phyloP scores from a whole-genome alignment of 2,797 vertebrate species.

The Tauraco hartlaubi region DNA sequence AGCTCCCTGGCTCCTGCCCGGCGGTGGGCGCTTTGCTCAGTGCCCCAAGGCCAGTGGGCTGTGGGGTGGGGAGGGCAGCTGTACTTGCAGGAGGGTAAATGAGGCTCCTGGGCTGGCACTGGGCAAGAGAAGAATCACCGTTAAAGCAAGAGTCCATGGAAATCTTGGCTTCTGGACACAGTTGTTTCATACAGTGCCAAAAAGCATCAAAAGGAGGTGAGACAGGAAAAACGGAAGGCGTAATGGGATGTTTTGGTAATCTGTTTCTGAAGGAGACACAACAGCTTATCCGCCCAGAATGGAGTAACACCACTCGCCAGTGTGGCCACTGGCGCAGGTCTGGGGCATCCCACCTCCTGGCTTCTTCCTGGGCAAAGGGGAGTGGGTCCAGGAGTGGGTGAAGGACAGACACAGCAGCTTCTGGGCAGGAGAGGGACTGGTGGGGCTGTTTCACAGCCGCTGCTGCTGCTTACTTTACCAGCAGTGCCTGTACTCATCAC shows the following conservation, averaged over 20 bases:
- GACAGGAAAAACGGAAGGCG: neutral
- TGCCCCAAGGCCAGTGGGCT: accelerated
- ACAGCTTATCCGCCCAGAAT: neutral
- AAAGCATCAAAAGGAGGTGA: neutral
- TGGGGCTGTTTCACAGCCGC: neutral
- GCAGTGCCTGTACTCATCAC: neutral
- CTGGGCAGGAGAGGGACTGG: neutral
- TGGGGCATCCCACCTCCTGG: neutral
- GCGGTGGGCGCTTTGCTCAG: accelerated
- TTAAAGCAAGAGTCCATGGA: neutral
- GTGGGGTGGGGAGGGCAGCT: neutral
- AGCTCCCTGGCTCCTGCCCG: neutral
- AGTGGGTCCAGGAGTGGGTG: neutral
- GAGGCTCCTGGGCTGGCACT: neutral
- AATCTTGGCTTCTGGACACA: neutral
- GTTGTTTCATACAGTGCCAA: neutral
- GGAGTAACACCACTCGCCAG: neutral
- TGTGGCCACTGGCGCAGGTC: neutral
- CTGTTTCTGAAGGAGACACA: slow-evolving; percentile 36
- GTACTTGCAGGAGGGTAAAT: neutral
- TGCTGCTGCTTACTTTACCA: neutral
- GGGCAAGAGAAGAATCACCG: neutral
- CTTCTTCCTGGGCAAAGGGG: neutral
- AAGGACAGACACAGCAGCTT: neutral
- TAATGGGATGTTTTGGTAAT: slow-evolving; percentile 37